phyloP scores from a whole-genome alignment of 2,888 invertebrate genomes.

The Leptinotarsa juncta region DNA sequence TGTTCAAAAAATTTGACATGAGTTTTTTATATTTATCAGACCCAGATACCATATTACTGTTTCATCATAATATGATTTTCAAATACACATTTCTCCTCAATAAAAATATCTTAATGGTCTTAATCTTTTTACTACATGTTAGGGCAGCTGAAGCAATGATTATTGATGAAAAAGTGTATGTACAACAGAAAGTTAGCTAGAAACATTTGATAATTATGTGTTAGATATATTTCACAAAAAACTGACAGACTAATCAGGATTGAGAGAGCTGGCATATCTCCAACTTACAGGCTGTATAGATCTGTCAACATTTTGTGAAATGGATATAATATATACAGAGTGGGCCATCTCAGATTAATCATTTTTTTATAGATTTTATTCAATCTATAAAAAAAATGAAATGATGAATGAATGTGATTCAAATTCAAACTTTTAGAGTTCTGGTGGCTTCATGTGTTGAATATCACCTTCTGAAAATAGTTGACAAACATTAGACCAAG shows the following conservation, averaged over 20 bases:
- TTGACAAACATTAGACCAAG: neutral
- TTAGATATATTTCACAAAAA: constrained; percentile 28
- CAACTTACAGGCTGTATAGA: neutral
- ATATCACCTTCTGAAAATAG: neutral
- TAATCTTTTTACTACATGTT: neutral
- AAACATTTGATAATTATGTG: constrained; percentile 29
- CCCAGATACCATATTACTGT: too few species aligned
- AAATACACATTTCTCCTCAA: too few species aligned
- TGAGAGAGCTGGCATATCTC: neutral
- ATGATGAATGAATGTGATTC: too few species aligned
- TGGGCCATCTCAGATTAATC: constrained; percentile 6
- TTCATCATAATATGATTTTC: too few species aligned
- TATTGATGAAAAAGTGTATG: constrained; percentile 22
- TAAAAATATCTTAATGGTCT: too few species aligned
- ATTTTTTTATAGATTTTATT: too few species aligned
- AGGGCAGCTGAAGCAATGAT: constrained; percentile 20
- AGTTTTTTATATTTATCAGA: too few species aligned
- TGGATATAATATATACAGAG: constrained; percentile 21
- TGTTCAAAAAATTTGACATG: too few species aligned
- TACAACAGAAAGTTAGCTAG: constrained; percentile 35
- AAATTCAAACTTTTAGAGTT: neutral
- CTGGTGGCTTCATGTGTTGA: neutral
- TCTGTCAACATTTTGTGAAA: constrained; percentile 20
- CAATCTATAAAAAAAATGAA: too few species aligned
- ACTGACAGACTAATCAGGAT: constrained; percentile 10